Evolutionary conservation across 2,113 vertebrate species (phyloP), one percentile per base, ranked within the genome.

Genomic region (Peromyscus maniculatus): DNA sequence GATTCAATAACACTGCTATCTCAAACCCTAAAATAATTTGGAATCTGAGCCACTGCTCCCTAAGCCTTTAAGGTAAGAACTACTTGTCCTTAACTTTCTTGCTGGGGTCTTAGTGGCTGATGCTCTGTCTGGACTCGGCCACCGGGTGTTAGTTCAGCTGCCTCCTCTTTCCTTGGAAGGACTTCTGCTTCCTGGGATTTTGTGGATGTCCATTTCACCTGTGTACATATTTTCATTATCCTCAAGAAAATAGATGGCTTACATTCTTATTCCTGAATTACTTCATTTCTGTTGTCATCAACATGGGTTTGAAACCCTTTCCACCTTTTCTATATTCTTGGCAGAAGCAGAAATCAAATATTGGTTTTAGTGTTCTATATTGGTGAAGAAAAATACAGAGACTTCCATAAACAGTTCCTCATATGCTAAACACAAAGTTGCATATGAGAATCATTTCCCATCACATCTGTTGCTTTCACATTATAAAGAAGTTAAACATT

Each of bases 61-160:
- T 59, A 26, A 80, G 52, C 4, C 31, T 24, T 33, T 87, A 17
- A 39, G 4, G 33, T 43, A 39, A 69, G 46, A 5, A 5, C 26
- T 43, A 7, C 31, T 19, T 62, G 26, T 8, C 19, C 7, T 8
- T 46, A 22, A 43, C 36, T 12, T 64, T 67, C 49, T 31, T 49
- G 0, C 12, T 39, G 2, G 24, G 4, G 22, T 64, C 22, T 84
- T 22, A 9, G 31, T 33, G 24, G 2, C 16, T 36, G 5, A 0
- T 24, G 2, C 28, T 31, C 33, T 9, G 0, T 74, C 33, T 5
- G 0, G 43, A 4, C n/a, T 87, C 39, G 15, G 43, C 10, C 17
- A 36, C 57, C 22, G 22, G 24, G n/a, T 31, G 3, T 49, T 22
- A 15, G 5, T 69, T 71, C 72, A 71, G 3, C 16, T 71, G n/a